A percentile compares a stretch with the other conserved stretches of the same genome.
phyloP scores from a whole-genome alignment of 2,113 vertebrate genomes.

The Sigmodon hispidus region DNA sequence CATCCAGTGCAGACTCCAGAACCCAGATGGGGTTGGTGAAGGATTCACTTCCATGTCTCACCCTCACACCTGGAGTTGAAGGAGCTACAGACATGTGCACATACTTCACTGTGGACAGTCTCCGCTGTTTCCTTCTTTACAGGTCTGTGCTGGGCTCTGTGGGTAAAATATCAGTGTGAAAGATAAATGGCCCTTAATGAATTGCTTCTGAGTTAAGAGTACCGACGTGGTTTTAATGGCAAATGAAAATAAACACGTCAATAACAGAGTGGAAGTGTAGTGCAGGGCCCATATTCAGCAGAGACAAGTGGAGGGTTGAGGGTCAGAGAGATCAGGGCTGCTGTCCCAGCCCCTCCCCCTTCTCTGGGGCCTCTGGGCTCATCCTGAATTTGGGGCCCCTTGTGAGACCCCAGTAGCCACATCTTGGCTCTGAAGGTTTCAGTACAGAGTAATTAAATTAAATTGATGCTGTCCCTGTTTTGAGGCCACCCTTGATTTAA shows the following conservation, averaged over 20 bases:
- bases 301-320: accelerated
- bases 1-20: accelerated
- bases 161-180: neutral
- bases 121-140: neutral
- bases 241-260: conserved; percentile 40
- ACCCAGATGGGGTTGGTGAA: neutral
- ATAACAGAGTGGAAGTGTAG: neutral
- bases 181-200: conserved; percentile 58
- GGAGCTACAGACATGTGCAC: neutral
- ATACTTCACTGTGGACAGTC: accelerated
- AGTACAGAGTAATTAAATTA: conserved; percentile 79
- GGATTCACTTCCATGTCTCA: accelerated
- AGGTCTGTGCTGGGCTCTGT: neutral
- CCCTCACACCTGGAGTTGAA: neutral
- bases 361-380: neutral
- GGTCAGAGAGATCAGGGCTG: neutral
- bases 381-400: neutral
- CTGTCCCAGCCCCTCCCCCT: neutral
- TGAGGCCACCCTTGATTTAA: conserved; percentile 83
- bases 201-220: conserved; percentile 32
- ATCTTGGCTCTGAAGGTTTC: conserved; percentile 58
- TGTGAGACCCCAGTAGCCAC: conserved; percentile 67
- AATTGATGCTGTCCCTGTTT: conserved; percentile 80
- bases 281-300: accelerated
- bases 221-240: neutral